These are phyloP conservation scores for Trachythela sp. DNA, from an alignment of 64 coral and sea anemone genomes.

Conservation along the genomic window DNA sequence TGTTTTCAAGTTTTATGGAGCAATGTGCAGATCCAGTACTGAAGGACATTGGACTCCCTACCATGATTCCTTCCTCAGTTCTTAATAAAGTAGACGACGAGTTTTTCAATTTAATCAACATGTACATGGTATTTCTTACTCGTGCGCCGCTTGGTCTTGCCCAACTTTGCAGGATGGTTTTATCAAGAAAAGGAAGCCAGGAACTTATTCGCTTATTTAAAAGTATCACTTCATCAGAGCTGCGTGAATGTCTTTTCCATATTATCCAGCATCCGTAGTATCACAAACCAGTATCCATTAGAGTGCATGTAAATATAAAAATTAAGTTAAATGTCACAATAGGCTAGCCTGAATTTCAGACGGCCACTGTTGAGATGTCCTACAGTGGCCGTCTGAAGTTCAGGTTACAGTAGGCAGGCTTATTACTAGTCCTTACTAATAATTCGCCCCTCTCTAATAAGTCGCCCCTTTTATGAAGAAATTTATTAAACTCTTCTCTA, in stretches of 20 bases:
- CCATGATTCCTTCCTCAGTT: neutral
- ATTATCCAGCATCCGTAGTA: too few species aligned
- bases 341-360: too few species aligned
- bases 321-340: too few species aligned
- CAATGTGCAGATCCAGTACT: neutral
- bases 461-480: too few species aligned
- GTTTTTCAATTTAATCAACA: neutral
- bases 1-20: neutral
- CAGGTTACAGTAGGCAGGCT: too few species aligned
- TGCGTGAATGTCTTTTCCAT: neutral
- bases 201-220: neutral
- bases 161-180: neutral
- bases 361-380: too few species aligned
- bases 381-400: too few species aligned
- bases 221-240: neutral
- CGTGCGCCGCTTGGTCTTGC: neutral
- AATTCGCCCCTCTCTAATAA: too few species aligned
- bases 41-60: neutral
- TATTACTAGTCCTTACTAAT: too few species aligned
- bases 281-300: too few species aligned
- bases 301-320: too few species aligned
- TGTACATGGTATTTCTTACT: neutral
- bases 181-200: neutral
- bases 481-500: too few species aligned
- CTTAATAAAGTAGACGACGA: neutral